Evolutionary conservation across 92 coral and sea anemone species (phyloP).

Genomic region (Montipora capitata): DNA sequence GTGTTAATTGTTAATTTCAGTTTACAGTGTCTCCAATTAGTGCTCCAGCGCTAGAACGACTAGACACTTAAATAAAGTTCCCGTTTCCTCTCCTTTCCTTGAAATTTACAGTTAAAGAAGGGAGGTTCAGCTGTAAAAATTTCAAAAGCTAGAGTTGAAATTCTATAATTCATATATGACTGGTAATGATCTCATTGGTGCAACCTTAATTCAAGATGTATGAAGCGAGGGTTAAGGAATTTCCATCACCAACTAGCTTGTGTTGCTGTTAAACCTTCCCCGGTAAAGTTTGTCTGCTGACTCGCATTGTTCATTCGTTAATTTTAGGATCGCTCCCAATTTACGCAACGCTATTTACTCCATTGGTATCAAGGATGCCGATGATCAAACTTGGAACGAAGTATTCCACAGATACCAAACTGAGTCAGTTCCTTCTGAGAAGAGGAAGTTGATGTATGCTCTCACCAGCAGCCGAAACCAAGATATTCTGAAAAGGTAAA

Average conservation of each 20-base stretch:
- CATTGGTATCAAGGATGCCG: slow-evolving; percentile 79
- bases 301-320: neutral
- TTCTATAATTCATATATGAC: too few relatives aligned
- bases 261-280: neutral
- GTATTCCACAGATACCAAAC: slow-evolving; percentile 57
- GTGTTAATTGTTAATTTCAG: too few relatives aligned
- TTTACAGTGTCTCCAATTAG: too few relatives aligned
- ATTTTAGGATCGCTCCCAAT: slow-evolving; percentile 84
- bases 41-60: too few relatives aligned
- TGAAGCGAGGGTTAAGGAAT: neutral
- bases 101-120: too few relatives aligned
- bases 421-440: slow-evolving; percentile 89
- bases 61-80: too few relatives aligned
- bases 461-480: slow-evolving; percentile 63
- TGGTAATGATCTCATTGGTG: too few relatives aligned
- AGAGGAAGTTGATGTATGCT: slow-evolving; percentile 87
- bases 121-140: too few relatives aligned
- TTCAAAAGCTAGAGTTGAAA: too few relatives aligned
- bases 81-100: too few relatives aligned
- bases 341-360: slow-evolving; percentile 84
- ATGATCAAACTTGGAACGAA: slow-evolving; percentile 64
- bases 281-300: too few relatives aligned
- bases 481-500: slow-evolving; percentile 71
- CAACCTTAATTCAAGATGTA: neutral
- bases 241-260: neutral